Conservation (phyloP, 2,113 vertebrate genomes). For the Archilochus colubris region DNA sequence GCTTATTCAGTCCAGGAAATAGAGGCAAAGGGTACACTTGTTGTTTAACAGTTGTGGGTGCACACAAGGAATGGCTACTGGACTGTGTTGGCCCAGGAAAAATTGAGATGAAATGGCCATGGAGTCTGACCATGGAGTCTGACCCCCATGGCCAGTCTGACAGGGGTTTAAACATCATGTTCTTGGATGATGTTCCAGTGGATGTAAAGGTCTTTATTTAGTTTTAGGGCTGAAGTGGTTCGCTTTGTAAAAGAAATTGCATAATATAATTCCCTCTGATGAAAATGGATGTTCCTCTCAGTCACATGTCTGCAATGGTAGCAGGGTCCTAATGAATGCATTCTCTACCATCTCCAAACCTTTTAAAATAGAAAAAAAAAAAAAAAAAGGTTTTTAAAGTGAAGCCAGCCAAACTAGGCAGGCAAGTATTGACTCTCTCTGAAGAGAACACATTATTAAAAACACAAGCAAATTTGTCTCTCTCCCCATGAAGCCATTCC, state of each 20-base stretch:
- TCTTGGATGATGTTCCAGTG: neutral
- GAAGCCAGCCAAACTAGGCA: neutral
- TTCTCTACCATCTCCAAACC: neutral
- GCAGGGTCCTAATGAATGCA: neutral
- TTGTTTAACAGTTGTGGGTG: neutral
- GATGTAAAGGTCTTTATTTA: neutral
- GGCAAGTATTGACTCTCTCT: constrained; percentile 17
- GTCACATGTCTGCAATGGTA: neutral
- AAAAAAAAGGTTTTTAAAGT: neutral
- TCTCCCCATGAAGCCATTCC: constrained; percentile 35
- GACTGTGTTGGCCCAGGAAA: neutral
- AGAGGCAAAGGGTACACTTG: neutral
- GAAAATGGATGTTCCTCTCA: neutral
- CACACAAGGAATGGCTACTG: neutral
- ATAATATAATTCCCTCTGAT: neutral
- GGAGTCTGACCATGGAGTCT: neutral
- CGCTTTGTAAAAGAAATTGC: neutral
- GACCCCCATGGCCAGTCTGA: neutral
- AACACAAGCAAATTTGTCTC: constrained; percentile 51
- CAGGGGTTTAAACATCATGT: neutral
- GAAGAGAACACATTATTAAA: constrained; percentile 64
- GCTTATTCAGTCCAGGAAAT: neutral
- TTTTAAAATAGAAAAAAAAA: neutral
- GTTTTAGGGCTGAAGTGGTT: neutral
- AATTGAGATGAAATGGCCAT: neutral